Evolutionary conservation across 2,888 invertebrate species (phyloP).

Genomic region (Euzophera pinguis): DNA sequence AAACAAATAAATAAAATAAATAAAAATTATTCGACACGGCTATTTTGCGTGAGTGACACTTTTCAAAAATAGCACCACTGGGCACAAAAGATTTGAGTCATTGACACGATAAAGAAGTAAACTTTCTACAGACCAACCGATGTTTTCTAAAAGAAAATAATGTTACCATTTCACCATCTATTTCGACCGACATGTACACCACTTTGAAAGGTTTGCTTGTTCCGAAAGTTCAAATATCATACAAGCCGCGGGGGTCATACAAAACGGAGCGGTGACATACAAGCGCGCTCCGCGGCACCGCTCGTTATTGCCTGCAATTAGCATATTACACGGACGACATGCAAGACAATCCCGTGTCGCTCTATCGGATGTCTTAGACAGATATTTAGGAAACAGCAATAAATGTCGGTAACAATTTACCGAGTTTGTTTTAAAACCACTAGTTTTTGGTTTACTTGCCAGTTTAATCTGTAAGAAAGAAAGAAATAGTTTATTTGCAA

Average conservation of each 20-base stretch:
- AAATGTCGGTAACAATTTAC: background rate
- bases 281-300: background rate
- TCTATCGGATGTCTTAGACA: constrained; percentile 1
- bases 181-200: background rate
- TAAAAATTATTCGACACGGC: too few species aligned
- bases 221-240: constrained; percentile 7
- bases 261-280: constrained; percentile 7
- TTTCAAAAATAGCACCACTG: too few species aligned
- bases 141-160: too few species aligned
- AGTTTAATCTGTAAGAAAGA: too few species aligned
- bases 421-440: background rate
- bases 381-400: background rate
- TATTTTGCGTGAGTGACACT: too few species aligned
- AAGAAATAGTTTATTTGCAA: too few species aligned
- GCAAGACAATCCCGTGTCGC: background rate
- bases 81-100: too few species aligned
- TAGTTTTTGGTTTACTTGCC: too few species aligned
- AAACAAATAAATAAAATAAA: too few species aligned
- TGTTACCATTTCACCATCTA: background rate
- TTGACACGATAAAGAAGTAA: too few species aligned
- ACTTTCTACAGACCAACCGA: too few species aligned
- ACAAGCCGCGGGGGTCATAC: constrained; percentile 7
- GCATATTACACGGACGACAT: constrained; percentile 3
- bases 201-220: constrained; percentile 8
- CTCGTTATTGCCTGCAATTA: background rate